Percentiles rank a stretch among this genome's conserved stretches.
Conservation (phyloP, 2,113 vertebrate species). For the Anarhynchus alexandrinus region DNA sequence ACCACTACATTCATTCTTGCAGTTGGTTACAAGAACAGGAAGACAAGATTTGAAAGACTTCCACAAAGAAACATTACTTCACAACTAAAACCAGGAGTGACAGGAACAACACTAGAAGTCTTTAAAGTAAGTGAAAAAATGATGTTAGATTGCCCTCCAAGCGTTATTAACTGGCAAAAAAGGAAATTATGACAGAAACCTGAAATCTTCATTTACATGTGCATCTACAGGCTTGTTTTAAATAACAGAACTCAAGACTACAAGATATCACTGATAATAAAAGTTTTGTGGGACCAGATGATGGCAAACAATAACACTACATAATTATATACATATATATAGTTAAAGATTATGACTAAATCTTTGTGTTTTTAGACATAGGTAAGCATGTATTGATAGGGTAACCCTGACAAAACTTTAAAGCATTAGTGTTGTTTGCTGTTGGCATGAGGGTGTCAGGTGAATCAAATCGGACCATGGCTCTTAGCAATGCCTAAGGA, state of each 20-base stretch:
- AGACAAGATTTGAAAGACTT: background rate
- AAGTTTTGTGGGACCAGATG: no score
- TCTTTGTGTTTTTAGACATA: background rate
- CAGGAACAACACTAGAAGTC: background rate
- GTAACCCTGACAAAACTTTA: background rate
- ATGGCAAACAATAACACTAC: background rate
- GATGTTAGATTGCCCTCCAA: no score
- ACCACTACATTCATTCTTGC: no score
- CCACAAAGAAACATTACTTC: background rate
- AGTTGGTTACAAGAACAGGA: background rate
- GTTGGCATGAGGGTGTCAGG: background rate
- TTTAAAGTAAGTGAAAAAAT: background rate
- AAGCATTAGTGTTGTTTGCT: fast-evolving
- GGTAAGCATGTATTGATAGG: background rate
- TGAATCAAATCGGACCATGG: no score
- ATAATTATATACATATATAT: background rate
- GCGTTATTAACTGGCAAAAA: background rate
- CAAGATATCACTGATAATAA: no score
- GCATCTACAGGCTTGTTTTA: background rate
- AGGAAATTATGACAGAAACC: background rate
- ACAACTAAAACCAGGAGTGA: background rate
- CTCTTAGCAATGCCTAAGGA: background rate
- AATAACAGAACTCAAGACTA: background rate
- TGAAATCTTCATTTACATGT: background rate
- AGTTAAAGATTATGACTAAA: background rate